A percentile compares a stretch with the other conserved stretches of the same genome.
Evolutionary conservation across 2,797 vertebrate species (phyloP).

Genomic region (Limosa lapponica): DNA sequence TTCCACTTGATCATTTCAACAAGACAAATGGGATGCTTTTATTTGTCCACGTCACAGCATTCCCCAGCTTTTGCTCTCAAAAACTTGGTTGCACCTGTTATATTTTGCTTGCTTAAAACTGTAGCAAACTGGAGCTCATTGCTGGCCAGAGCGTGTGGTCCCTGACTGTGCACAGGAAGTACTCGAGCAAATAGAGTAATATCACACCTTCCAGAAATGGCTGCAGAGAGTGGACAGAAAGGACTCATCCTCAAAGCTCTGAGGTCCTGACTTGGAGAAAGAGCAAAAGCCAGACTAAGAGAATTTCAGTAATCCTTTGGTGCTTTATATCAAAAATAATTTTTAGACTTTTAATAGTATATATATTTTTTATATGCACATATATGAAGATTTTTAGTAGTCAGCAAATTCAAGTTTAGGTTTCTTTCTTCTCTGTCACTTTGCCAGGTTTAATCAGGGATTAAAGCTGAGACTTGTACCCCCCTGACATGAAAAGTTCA

Average conservation of each 20-base stretch:
- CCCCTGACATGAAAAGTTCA: background rate
- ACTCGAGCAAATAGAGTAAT: background rate
- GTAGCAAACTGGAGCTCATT: background rate
- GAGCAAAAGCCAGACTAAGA: background rate
- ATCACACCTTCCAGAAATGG: background rate
- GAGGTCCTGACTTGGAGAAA: background rate
- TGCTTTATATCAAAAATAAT: background rate
- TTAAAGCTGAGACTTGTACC: background rate
- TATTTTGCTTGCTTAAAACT: background rate
- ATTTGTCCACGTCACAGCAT: background rate
- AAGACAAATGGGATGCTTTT: background rate
- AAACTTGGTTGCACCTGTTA: background rate
- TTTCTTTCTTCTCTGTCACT: background rate
- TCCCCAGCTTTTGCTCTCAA: background rate
- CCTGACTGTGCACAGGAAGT: background rate
- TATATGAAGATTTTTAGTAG: background rate
- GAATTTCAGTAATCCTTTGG: background rate
- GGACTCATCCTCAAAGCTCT: background rate
- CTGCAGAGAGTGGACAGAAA: background rate
- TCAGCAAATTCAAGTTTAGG: background rate
- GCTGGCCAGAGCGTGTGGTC: background rate
- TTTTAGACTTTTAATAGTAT: background rate
- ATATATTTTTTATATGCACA: background rate
- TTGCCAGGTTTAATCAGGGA: background rate
- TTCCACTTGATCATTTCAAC: background rate